Percentiles rank a stretch among this genome's conserved stretches.
Evolutionary conservation across 35 echinoderm and acorn worm species (phyloP).

Genomic region (Anneissia japonica): DNA sequence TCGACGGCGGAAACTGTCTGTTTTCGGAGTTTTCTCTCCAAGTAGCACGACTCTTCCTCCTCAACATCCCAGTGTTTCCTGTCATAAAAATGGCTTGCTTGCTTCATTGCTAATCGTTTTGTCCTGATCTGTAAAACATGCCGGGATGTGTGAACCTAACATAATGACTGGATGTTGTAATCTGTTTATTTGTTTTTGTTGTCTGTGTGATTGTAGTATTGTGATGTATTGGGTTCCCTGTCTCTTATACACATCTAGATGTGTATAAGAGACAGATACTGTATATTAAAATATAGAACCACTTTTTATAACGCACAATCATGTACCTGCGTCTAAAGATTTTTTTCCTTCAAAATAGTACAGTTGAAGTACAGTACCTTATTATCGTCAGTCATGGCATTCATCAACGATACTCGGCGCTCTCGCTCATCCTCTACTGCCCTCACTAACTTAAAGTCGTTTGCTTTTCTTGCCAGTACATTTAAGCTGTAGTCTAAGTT

Average conservation of each 20-base stretch:
- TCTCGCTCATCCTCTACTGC: conserved; percentile 39
- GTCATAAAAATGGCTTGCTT: conserved; percentile 7
- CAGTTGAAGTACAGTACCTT: background rate
- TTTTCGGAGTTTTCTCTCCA: conserved; percentile 70
- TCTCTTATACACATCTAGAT: no score
- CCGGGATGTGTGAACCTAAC: no score
- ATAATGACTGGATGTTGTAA: no score
- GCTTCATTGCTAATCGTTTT: conserved; percentile 31
- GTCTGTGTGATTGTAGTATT: no score
- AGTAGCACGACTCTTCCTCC: background rate
- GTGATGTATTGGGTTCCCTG: no score
- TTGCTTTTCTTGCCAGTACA: conserved; percentile 8
- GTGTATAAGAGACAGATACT: background rate
- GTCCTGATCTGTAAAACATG: background rate
- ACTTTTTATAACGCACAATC: background rate
- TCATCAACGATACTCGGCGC: conserved; percentile 37
- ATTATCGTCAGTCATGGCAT: conserved; percentile 60
- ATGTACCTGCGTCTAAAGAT: background rate
- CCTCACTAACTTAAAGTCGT: conserved; percentile 18
- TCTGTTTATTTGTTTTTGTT: no score
- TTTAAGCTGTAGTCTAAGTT: conserved; percentile 31
- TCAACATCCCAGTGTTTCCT: conserved; percentile 7
- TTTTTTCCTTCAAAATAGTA: background rate
- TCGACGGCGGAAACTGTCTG: conserved; percentile 75
- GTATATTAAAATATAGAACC: background rate